Base-by-base conservation (phyloP, 2,113 vertebrate species). In the Sinocyclocheilus maitianheensis region DNA sequence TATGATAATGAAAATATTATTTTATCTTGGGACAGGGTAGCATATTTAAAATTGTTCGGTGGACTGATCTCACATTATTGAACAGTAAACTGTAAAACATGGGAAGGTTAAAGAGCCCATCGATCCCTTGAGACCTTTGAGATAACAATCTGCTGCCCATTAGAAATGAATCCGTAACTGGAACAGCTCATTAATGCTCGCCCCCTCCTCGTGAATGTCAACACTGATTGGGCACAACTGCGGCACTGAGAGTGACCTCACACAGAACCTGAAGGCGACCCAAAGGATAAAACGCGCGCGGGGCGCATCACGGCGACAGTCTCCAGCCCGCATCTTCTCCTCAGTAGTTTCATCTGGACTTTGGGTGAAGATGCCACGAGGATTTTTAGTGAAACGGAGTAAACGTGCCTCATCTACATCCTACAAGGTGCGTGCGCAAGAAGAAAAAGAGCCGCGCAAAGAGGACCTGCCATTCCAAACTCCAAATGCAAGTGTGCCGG, bases 351-450 rank as follows among this genome's bases (percentile, higher is more conserved):
- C 65, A 74, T 76, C 55, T 88, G 91, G 40, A 83, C 83, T 91
- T 71, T 24, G 88, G 71, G 83, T 88, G 88, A 90, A 86, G 51
- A 99, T 99, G 97, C 97, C 97, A 85, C 95, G 97, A 86, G 97
- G 97, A 62, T 99, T 98, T 88, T 88, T 99, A 89, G 97, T 99
- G 87, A 99, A 99, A 92, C 94, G 97, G 84, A 96, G 91, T 93
- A 94, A 93, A 91, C 95, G 96, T 84, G 88, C 93, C 0, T 94
- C 95, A 40, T 87, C 91, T 6, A 92, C 94, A 34, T 96, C 95
- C 0, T 97, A 97, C 91, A 92, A 97, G 84, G 79, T 91, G 63
- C 92, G 96, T 63, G 89, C 88, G 11, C 69, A 72, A 72, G 93
- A 93, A 69, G 85, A 86, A 78, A 85, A 67, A 37, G 90, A 87